Conservation (phyloP, 1,140 invertebrate genomes). For the Lineus longissimus region DNA sequence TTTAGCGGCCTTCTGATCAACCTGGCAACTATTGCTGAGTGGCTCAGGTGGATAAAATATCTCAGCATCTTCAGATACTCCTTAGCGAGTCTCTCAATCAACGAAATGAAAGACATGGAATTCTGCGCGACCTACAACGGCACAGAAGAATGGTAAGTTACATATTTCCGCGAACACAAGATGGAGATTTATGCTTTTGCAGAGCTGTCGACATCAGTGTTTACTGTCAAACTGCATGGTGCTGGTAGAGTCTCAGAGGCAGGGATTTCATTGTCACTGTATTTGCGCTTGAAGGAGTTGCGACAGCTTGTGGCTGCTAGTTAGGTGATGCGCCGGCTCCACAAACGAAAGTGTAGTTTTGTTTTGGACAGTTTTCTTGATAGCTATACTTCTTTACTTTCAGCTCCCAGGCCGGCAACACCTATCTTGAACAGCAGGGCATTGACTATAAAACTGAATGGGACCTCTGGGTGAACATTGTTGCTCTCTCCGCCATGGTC, state of each 20-base stretch:
- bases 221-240: too few species aligned
- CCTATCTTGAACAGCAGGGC: conserved; percentile 31
- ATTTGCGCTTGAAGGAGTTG: too few species aligned
- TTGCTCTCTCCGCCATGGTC: conserved; percentile 34
- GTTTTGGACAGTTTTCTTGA: too few species aligned
- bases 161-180: neutral
- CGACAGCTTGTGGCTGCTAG: too few species aligned
- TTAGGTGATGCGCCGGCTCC: too few species aligned
- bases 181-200: too few species aligned
- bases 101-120: conserved; percentile 42
- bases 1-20: conserved; percentile 53
- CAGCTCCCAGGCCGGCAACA: conserved; percentile 29
- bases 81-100: conserved; percentile 40
- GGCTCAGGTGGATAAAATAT: conserved; percentile 48
- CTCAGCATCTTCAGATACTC: conserved; percentile 49
- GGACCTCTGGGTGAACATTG: conserved; percentile 43
- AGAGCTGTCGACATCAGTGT: too few species aligned
- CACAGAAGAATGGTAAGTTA: neutral
- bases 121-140: conserved; percentile 26
- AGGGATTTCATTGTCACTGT: too few species aligned
- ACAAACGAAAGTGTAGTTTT: too few species aligned
- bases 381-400: conserved; percentile 1
- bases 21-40: conserved; percentile 37
- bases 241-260: too few species aligned
- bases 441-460: conserved; percentile 33